Evolutionary conservation across 2,888 invertebrate genomes (phyloP).

Genomic region (Drepanosiphum platanoidis): DNA sequence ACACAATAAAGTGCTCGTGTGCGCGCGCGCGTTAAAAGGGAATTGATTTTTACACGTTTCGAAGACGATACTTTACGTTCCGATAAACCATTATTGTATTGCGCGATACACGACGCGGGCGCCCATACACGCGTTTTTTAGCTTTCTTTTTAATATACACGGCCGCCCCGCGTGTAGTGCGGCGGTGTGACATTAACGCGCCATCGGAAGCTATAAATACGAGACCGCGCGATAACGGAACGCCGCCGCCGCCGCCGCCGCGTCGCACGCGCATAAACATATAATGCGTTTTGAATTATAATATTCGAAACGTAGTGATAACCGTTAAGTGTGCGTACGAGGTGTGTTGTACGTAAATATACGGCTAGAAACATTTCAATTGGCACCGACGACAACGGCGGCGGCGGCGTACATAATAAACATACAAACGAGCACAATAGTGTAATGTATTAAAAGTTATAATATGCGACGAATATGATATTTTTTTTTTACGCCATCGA

Average conservation of each 20-base stretch:
- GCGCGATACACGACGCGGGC: no score
- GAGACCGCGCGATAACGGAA: conserved; percentile 24
- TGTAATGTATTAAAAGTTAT: no score
- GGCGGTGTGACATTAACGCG: conserved; percentile 26
- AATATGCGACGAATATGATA: no score
- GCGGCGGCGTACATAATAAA: background rate
- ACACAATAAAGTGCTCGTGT: no score
- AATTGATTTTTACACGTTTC: background rate
- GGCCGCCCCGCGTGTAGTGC: no score
- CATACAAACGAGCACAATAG: no score
- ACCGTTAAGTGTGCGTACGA: conserved; percentile 18
- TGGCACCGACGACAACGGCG: background rate
- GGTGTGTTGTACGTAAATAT: background rate
- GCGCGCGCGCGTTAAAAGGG: background rate
- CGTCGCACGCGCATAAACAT: conserved; percentile 4
- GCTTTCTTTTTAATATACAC: conserved; percentile 10
- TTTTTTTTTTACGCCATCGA: no score
- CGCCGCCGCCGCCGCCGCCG: background rate
- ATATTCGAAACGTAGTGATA: conserved; percentile 36
- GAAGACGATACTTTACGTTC: background rate
- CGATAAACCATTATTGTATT: background rate
- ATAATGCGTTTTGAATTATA: conserved; percentile 51
- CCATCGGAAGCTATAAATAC: conserved; percentile 57
- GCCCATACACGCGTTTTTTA: no score
- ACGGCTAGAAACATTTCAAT: conserved; percentile 26